Evolutionary conservation across 2,888 invertebrate genomes (phyloP).

Genomic region (Eupelmus urozonus): DNA sequence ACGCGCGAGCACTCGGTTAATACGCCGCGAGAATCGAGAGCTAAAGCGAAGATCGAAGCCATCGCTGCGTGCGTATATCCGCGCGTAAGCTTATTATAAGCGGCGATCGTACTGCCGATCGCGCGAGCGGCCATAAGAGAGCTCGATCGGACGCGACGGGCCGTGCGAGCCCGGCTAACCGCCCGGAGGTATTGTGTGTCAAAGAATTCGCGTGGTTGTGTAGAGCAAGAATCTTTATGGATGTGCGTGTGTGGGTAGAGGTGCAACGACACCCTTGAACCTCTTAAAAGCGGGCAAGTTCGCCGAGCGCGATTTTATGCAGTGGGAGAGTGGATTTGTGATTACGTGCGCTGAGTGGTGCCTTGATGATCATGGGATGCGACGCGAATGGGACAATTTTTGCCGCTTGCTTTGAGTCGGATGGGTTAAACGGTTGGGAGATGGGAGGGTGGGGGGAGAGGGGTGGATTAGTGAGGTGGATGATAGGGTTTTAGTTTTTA

Average conservation of each 20-base stretch:
- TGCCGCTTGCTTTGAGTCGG: not conserved
- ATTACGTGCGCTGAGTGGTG: not conserved
- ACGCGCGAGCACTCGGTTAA: not conserved
- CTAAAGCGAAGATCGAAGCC: conserved; percentile 14
- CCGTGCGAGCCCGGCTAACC: conserved; percentile 73
- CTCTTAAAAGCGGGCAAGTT: conserved; percentile 16
- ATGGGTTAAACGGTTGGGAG: not conserved
- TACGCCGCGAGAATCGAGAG: not conserved
- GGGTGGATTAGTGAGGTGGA: too few relatives aligned
- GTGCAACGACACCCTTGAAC: conserved; percentile 49
- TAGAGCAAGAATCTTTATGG: not conserved
- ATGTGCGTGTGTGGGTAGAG: not conserved
- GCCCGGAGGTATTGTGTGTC: conserved; percentile 74
- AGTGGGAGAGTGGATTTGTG: not conserved
- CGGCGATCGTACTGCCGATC: conserved; percentile 27
- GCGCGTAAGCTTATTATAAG: conserved; percentile 53
- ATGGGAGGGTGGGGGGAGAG: too few relatives aligned
- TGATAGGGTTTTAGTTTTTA: too few relatives aligned
- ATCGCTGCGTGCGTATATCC: too few relatives aligned
- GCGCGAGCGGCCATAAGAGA: not conserved
- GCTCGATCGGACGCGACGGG: conserved; percentile 63
- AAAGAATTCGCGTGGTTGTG: conserved; percentile 60
- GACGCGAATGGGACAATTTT: conserved; percentile 26
- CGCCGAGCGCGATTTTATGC: conserved; percentile 6
- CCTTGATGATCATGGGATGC: conserved; percentile 22